phyloP scores from a whole-genome alignment of 2,797 vertebrate genomes.

The Dromococcyx pavoninus region DNA sequence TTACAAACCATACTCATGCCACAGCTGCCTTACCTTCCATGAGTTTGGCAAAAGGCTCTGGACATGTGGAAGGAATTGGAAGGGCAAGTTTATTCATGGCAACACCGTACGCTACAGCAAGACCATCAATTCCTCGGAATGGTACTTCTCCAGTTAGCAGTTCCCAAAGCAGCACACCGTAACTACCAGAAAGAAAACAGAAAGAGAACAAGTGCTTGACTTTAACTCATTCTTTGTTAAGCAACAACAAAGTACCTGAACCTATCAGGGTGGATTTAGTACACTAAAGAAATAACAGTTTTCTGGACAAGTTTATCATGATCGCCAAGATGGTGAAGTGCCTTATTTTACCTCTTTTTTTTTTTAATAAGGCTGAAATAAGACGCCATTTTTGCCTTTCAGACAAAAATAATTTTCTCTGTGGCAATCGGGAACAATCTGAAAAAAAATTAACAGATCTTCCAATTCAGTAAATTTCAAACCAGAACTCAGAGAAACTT shows the following conservation, averaged over 20 bases:
- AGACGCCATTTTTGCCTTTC: neutral
- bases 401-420: neutral
- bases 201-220: neutral
- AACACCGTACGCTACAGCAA: constrained; percentile 94
- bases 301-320: neutral
- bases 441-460: neutral
- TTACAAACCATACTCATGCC: neutral
- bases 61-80: constrained; percentile 93
- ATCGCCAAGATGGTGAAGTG: neutral
- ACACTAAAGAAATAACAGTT: neutral
- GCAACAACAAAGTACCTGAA: neutral
- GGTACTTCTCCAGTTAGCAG: constrained; percentile 94
- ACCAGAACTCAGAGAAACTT: neutral
- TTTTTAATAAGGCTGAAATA: neutral
- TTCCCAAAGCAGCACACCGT: constrained; percentile 95
- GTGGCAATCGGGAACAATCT: neutral
- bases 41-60: constrained; percentile 93
- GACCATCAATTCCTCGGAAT: constrained; percentile 92
- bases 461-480: neutral
- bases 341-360: neutral
- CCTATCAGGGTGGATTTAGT: neutral
- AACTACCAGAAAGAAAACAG: constrained; percentile 76
- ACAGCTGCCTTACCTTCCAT: constrained; percentile 88
- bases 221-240: neutral
- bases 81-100: constrained; percentile 98